Conservation (phyloP, 2,888 invertebrate genomes). For the Chalcis sispes region DNA sequence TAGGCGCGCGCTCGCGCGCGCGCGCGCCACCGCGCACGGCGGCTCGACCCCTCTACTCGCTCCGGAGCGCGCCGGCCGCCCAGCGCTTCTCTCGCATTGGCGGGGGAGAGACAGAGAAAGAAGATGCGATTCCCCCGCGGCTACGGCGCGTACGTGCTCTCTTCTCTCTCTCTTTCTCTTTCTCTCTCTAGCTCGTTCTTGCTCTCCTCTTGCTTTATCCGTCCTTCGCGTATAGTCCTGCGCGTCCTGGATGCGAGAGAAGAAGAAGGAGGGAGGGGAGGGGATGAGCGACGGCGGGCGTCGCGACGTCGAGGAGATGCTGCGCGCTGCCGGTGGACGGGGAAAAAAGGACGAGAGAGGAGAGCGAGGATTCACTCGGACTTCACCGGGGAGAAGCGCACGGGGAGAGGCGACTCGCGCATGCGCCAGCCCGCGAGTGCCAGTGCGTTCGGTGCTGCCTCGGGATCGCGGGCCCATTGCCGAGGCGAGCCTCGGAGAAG, state of each 20-base stretch:
- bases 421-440: conserved; percentile 23
- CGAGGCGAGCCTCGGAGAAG: conserved; percentile 36
- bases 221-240: background rate
- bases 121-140: conserved; percentile 40
- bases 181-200: conserved; percentile 13
- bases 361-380: background rate
- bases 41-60: conserved; percentile 47
- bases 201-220: background rate
- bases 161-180: background rate
- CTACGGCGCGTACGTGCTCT: conserved; percentile 17
- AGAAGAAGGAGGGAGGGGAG: conserved; percentile 19
- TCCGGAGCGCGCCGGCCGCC: conserved; percentile 52
- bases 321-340: conserved; percentile 47
- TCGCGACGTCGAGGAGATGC: conserved; percentile 56
- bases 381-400: background rate
- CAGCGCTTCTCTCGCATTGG: conserved; percentile 39
- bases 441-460: conserved; percentile 19
- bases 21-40: conserved; percentile 30
- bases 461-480: conserved; percentile 25
- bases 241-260: background rate
- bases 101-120: conserved; percentile 24
- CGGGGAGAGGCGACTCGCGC: conserved; percentile 26
- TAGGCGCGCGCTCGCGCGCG: conserved; percentile 56
- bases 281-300: conserved; percentile 55
- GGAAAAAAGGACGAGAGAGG: conserved; percentile 43